phyloP scores from a whole-genome alignment of 2,888 invertebrate species.

The Salticus scenicus region DNA sequence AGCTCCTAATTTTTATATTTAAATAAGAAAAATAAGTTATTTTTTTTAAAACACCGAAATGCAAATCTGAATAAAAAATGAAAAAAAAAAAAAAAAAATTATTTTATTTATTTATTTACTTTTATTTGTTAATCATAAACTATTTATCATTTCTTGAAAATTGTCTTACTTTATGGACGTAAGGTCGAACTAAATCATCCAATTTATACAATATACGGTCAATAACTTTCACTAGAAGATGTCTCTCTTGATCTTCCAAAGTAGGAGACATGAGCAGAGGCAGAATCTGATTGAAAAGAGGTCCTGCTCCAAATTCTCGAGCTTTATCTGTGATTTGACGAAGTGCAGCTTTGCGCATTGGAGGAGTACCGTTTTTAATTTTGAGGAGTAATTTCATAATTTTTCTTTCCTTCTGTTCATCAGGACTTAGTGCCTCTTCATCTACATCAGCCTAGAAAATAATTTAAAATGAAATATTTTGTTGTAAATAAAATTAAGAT shows the following conservation, averaged over 20 bases:
- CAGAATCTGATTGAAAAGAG: constrained; percentile 98
- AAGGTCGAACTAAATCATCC: constrained; percentile 98
- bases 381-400: constrained; percentile 99
- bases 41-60: too few relatives aligned
- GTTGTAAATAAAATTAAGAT: too few relatives aligned
- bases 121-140: too few relatives aligned
- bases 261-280: constrained; percentile 99
- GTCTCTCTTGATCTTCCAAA: constrained; percentile 98
- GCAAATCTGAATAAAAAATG: too few relatives aligned
- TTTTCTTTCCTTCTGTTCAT: constrained; percentile 98
- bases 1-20: too few relatives aligned
- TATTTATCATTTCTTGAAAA: too few relatives aligned
- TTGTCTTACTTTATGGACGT: constrained; percentile 94
- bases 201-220: constrained; percentile 98
- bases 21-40: too few relatives aligned
- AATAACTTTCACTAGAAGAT: constrained; percentile 98
- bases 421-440: constrained; percentile 94
- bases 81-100: too few relatives aligned
- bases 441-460: constrained; percentile 89
- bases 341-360: constrained; percentile 98
- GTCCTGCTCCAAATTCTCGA: constrained; percentile 97
- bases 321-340: constrained; percentile 99
- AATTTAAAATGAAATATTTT: too few relatives aligned
- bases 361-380: constrained; percentile 99
- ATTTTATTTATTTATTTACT: too few relatives aligned